Conservation (phyloP, 2,797 vertebrate species). For the Eulemur rubriventer region DNA sequence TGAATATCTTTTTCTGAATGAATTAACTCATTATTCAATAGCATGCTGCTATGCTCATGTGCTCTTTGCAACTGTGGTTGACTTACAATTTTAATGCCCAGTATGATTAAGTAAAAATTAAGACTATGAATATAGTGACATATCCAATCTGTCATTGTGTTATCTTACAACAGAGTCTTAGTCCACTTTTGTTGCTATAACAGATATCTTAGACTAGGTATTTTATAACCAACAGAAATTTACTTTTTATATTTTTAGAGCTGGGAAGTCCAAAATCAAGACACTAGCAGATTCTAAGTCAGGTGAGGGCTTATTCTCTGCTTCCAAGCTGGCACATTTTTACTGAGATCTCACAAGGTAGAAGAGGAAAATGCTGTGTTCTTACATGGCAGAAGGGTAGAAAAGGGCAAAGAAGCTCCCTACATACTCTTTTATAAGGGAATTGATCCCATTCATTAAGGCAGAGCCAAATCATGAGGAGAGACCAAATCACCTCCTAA, state of each 20-base stretch:
- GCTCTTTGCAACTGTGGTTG: background rate
- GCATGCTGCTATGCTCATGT: background rate
- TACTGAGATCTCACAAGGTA: background rate
- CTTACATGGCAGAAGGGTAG: background rate
- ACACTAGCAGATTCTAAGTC: background rate
- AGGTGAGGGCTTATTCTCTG: background rate
- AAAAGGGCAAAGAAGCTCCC: background rate
- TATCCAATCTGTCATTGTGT: background rate
- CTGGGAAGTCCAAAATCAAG: background rate
- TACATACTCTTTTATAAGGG: background rate
- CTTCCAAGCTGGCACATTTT: background rate
- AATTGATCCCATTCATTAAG: background rate
- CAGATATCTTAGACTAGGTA: background rate
- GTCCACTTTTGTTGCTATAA: background rate
- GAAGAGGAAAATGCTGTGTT: background rate
- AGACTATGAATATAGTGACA: background rate
- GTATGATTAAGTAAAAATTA: background rate
- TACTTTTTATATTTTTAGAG: background rate
- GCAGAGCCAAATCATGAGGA: background rate
- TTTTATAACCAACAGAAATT: background rate
- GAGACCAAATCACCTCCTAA: background rate
- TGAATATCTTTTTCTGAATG: background rate
- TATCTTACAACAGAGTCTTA: background rate
- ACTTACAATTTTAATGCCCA: background rate
- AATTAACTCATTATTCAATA: background rate